phyloP scores from a whole-genome alignment of 2,113 vertebrate genomes.

The Zosterops lateralis region DNA sequence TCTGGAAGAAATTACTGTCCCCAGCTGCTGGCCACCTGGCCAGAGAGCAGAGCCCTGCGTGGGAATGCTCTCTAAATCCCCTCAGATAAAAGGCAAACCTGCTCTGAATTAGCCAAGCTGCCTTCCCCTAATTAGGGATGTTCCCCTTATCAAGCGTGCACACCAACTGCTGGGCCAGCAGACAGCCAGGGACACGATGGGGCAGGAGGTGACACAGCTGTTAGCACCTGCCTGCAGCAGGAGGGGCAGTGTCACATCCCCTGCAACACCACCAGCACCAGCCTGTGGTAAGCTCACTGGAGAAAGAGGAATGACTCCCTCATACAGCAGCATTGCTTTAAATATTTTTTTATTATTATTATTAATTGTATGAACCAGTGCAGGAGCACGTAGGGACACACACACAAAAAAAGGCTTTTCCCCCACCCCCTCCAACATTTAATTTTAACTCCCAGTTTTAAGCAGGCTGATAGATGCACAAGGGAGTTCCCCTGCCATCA shows the following conservation, averaged over 20 bases:
- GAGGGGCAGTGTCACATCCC: neutral
- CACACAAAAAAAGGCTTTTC: neutral
- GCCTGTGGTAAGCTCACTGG: neutral
- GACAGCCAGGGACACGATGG: neutral
- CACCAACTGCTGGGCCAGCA: neutral
- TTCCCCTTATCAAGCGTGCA: neutral
- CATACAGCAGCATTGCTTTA: neutral
- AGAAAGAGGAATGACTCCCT: neutral
- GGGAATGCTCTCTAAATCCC: conserved; percentile 28
- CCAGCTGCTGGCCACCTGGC: conserved; percentile 34
- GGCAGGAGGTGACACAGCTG: neutral
- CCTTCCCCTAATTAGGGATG: neutral
- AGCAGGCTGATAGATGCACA: neutral
- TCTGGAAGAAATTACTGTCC: conserved; percentile 53
- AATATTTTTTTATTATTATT: neutral
- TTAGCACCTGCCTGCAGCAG: neutral
- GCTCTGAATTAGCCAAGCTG: conserved; percentile 6
- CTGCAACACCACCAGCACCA: neutral
- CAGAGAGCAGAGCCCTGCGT: neutral
- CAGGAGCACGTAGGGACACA: neutral
- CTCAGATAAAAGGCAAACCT: conserved; percentile 6
- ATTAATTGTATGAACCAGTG: neutral
- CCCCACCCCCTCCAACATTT: neutral
- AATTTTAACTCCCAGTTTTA: neutral
- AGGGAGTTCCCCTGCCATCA: neutral